A percentile compares a stretch with the other conserved stretches of the same genome.
These are phyloP conservation scores for Ophioderma brevispina DNA, from an alignment of 35 echinoderm and acorn worm species.

Conservation along the genomic window DNA sequence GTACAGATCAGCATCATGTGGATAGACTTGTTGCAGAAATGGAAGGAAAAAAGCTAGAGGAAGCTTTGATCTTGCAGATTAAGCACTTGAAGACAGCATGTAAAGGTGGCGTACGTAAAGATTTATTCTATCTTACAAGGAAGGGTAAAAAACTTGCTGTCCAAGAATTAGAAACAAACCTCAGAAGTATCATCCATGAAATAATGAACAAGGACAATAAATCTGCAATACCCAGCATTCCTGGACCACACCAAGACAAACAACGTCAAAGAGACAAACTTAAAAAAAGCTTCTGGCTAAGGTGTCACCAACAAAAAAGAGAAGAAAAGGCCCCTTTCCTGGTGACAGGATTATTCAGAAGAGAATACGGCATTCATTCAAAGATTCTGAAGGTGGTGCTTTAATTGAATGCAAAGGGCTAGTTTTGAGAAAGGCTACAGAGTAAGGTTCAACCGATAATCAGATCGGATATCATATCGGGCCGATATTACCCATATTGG, in stretches of 20 bases:
- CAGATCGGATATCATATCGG: no score
- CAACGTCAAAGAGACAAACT: not conserved
- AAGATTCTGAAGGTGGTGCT: conserved; percentile 30
- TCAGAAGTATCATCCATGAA: conserved; percentile 32
- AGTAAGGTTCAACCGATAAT: no score
- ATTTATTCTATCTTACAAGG: not conserved
- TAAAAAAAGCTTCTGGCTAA: conserved; percentile 7
- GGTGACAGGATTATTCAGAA: conserved; percentile 15
- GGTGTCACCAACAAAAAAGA: conserved; percentile 9
- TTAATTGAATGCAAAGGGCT: conserved; percentile 38
- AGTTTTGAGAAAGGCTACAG: conserved; percentile 35
- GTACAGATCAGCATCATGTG: conserved; percentile 30
- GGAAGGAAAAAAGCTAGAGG: conserved; percentile 10
- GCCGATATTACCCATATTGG: no score
- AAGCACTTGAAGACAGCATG: conserved; percentile 24
- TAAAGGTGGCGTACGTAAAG: conserved; percentile 15
- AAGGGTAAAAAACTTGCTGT: conserved; percentile 25
- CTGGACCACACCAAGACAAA: not conserved
- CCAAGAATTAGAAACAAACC: conserved; percentile 29
- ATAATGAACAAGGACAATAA: no score
- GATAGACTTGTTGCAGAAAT: not conserved
- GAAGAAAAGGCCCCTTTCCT: conserved; percentile 25
- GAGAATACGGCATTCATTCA: conserved; percentile 7
- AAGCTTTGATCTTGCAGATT: not conserved
- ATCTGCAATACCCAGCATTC: no score